Evolutionary conservation across 2,113 vertebrate genomes (phyloP), one percentile per base, ranked within the genome.

Genomic region (Cebidichthys violaceus): DNA sequence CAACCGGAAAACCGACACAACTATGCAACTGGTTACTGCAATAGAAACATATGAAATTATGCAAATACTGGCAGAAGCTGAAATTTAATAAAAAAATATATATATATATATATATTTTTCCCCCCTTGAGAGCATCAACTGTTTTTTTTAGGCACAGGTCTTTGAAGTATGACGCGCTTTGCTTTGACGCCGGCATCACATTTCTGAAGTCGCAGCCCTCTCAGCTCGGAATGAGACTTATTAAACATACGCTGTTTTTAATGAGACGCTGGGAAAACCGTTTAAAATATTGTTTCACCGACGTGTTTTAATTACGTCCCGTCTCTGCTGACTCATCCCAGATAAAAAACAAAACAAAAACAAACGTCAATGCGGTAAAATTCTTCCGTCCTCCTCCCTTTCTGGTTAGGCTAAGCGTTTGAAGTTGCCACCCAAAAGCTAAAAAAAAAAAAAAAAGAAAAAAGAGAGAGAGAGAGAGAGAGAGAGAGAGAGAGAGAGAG

Each of bases 381-480:
- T 27, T 43, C 61, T 15, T 68, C 24, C 7, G 15, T 71, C 71
- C 9, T 57, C 22, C 55, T 78, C 35, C 77, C 68, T 81, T 33
- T 18, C 77, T 52, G 57, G 75, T 77, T 64, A 41, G 41, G 7
- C 54, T 31, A 54, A 62, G 70, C 52, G 33, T 88, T 81, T 90
- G 76, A 88, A 88, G 84, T 76, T 79, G 65, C 70, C 86, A 85
- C 39, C 37, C 65, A 75, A 89, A 87, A 85, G 55, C 74, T 4
- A 77, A 81, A 15, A 43, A n/a, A n/a, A n/a, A n/a, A n/a, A n/a
- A n/a, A n/a, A n/a, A n/a, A n/a, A n/a, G n/a, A n/a, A n/a, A n/a
- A n/a, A n/a, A 33, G 33, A 33, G 33, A 33, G 31, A 33, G 31
- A 33, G 31, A 3, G 31, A 31, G 31, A 33, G 31, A 33, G 31